Percentiles rank a stretch among this genome's conserved stretches.
phyloP scores from a whole-genome alignment of 2,797 vertebrate genomes.

The Tympanoctomys barrerae region DNA sequence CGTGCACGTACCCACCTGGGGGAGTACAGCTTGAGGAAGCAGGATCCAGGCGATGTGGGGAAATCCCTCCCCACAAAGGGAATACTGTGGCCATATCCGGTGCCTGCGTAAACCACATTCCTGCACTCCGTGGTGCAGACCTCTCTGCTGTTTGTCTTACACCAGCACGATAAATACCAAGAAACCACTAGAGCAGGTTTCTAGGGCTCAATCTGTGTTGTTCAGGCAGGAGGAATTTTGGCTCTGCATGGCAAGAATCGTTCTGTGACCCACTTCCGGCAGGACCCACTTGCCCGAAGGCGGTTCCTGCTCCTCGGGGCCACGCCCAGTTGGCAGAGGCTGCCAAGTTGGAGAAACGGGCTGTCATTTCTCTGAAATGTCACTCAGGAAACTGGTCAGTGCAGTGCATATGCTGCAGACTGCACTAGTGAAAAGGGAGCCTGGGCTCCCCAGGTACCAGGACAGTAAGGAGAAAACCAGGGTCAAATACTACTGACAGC shows the following conservation, averaged over 20 bases:
- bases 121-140: background rate
- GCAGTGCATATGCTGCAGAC: background rate
- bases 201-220: slow-evolving; percentile 42
- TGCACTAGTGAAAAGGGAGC: background rate
- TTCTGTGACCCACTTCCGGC: background rate
- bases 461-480: background rate
- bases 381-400: background rate
- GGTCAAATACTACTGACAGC: background rate
- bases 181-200: slow-evolving; percentile 42
- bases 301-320: background rate
- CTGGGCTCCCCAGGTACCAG: background rate
- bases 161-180: slow-evolving; percentile 12
- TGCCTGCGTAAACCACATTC: background rate
- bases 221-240: slow-evolving; percentile 29
- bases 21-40: slow-evolving; percentile 65
- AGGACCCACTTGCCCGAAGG: background rate
- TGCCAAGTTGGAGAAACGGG: background rate
- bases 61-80: slow-evolving; percentile 62
- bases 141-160: background rate
- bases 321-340: background rate
- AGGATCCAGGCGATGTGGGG: slow-evolving; percentile 71
- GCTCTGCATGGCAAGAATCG: slow-evolving; percentile 36
- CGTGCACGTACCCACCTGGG: background rate
- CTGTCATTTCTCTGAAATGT: slow-evolving; percentile 33
- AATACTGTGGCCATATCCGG: background rate